These are phyloP conservation scores for Cotesia typhae DNA, from an alignment of 1,140 invertebrate genomes.

Conservation along the genomic window DNA sequence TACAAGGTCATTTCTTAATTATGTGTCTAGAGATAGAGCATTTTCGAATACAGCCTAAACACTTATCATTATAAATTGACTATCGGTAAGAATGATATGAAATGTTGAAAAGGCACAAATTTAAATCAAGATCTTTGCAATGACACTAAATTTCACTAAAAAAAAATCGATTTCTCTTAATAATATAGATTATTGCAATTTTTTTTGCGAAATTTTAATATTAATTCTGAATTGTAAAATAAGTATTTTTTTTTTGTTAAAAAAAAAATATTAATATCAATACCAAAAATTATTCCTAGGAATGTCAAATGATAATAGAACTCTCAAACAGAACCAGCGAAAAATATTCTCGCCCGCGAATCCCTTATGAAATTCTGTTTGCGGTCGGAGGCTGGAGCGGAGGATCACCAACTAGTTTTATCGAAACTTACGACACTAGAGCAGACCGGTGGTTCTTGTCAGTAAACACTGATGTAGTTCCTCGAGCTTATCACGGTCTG, in stretches of 20 bases:
- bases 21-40: too few species aligned
- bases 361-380: constrained; percentile 77
- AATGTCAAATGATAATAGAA: constrained; percentile 45
- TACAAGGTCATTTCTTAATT: too few species aligned
- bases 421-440: constrained; percentile 81
- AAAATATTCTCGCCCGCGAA: constrained; percentile 70
- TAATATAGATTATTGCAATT: too few species aligned
- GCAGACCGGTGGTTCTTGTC: constrained; percentile 74
- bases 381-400: constrained; percentile 83
- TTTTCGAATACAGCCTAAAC: too few species aligned
- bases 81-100: too few species aligned
- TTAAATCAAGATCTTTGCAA: too few species aligned
- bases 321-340: constrained; percentile 65
- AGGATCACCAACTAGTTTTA: constrained; percentile 78
- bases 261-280: constrained; percentile 42
- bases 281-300: constrained; percentile 70
- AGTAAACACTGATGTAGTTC: constrained; percentile 69
- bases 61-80: too few species aligned
- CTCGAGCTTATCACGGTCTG: constrained; percentile 79
- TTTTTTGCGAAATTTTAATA: too few species aligned
- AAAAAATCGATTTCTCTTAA: too few species aligned
- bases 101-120: too few species aligned
- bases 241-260: not conserved
- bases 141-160: too few species aligned
- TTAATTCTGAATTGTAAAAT: too few species aligned